Evolutionary conservation across 2,113 vertebrate species (phyloP).

Genomic region (Raja brachyura): DNA sequence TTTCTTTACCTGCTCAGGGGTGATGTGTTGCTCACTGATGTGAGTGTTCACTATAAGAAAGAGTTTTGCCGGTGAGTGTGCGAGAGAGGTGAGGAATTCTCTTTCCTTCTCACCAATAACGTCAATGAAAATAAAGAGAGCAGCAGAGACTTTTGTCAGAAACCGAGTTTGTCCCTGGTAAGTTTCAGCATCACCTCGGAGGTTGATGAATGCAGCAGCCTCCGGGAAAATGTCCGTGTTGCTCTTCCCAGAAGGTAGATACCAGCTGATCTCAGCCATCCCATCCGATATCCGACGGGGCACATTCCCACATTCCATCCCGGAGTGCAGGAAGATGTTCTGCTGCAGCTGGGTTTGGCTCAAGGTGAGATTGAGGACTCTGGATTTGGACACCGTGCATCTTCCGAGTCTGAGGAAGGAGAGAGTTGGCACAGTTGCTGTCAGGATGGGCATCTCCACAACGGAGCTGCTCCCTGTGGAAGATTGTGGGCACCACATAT

Average conservation of each 20-base stretch:
- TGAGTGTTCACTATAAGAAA: no score
- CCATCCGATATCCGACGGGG: constrained; percentile 61
- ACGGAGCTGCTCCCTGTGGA: no score
- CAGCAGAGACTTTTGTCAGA: no score
- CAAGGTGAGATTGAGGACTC: constrained; percentile 59
- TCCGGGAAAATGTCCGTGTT: constrained; percentile 28
- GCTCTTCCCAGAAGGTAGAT: constrained; percentile 49
- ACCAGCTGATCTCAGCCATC: constrained; percentile 65
- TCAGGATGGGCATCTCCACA: no score
- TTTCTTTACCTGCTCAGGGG: no score
- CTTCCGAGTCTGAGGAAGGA: constrained; percentile 64
- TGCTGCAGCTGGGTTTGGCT: constrained; percentile 51
- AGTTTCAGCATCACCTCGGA: constrained; percentile 19
- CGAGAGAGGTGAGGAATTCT: no score
- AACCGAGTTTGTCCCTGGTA: background rate
- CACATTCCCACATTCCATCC: constrained; percentile 48
- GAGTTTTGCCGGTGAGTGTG: no score
- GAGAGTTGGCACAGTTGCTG: constrained; percentile 55
- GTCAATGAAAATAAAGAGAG: no score
- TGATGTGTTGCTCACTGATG: no score
- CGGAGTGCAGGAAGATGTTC: constrained; percentile 58
- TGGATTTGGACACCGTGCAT: constrained; percentile 63
- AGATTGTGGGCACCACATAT: no score
- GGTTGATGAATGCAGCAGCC: constrained; percentile 39
- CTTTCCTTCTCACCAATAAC: no score